A percentile compares a stretch with the other conserved stretches of the same genome.
phyloP scores from a whole-genome alignment of 1,140 invertebrate genomes.

The Hycleus cichorii region DNA sequence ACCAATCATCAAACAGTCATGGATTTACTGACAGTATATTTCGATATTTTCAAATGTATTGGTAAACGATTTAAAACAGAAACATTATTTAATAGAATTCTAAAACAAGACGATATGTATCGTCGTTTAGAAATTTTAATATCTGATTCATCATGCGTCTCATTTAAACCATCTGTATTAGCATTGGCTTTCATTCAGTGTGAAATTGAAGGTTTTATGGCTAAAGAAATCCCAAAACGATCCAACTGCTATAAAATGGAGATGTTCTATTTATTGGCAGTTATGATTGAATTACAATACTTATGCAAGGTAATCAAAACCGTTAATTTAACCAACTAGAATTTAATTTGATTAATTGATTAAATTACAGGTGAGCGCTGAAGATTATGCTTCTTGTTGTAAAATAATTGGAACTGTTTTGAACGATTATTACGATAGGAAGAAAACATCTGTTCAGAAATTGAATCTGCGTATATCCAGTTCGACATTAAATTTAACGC shows the following conservation, averaged over 20 bases:
- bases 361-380: constrained; percentile 15
- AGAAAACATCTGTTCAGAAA: constrained; percentile 6
- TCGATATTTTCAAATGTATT: constrained; percentile 8
- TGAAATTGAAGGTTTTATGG: constrained; percentile 21
- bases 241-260: constrained; percentile 16
- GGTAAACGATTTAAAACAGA: constrained; percentile 2
- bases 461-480: constrained; percentile 18
- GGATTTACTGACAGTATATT: constrained; percentile 4
- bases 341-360: not conserved
- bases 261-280: constrained; percentile 9
- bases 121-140: not conserved
- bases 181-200: constrained; percentile 6
- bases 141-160: constrained; percentile 3
- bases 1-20: not conserved
- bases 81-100: constrained; percentile 6
- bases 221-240: constrained; percentile 21
- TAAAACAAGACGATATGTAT: not conserved
- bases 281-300: constrained; percentile 6
- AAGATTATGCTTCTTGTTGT: constrained; percentile 18
- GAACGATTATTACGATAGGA: constrained; percentile 19
- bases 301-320: constrained; percentile 1
- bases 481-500: constrained; percentile 5
- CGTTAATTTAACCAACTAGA: not conserved
- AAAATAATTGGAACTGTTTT: constrained; percentile 14
- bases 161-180: constrained; percentile 3